Evolutionary conservation across 2,113 vertebrate species (phyloP), one percentile per base, ranked within the genome.

Genomic region (Piliocolobus tephrosceles): DNA sequence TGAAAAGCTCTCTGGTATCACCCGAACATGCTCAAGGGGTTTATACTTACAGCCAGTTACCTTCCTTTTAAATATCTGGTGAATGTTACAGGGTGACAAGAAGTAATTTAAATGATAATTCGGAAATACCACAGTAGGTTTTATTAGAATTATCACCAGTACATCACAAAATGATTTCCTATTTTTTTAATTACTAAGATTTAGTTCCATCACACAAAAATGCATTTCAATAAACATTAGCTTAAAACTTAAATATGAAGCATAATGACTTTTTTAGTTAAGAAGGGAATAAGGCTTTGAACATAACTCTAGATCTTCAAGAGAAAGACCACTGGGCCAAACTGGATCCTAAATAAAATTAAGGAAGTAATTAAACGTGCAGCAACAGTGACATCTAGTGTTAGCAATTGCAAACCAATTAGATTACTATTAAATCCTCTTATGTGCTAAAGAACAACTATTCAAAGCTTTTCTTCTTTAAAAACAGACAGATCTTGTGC

Each of bases 371-470:
- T 58, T 90, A 90, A 73, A 64, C 75, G 76, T 20, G 94, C 68
- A 95, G 50, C 86, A 0, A 96, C 91, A 97, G 97, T 85, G 98
- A 93, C 98, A 98, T 83, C 98, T 98, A 98, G 97, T 98, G 98
- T 96, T 92, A 75, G 75, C 22, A 83, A 58, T 25, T 73, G 85
- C 27, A 95, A 90, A 43, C 64, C 35, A 68, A 13, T 70, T 14
- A 38, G 45, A 79, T 45, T 18, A 72, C 45, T 12, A 75, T 43
- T 47, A 81, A 90, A 68, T 30, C 55, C 20, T 83, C 43, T 57
- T 27, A 61, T 75, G 16, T 22, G 20, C 11, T 78, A 20, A 87
- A 87, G 23, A 94, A 75, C 7, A 93, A 66, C 32, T 40, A 80
- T 14, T 75, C 17, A 88, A 93, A 93, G 47, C 6, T 87, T 86